Evolutionary conservation across 2,888 invertebrate genomes (phyloP).

Genomic region (Poecilus cupreus): DNA sequence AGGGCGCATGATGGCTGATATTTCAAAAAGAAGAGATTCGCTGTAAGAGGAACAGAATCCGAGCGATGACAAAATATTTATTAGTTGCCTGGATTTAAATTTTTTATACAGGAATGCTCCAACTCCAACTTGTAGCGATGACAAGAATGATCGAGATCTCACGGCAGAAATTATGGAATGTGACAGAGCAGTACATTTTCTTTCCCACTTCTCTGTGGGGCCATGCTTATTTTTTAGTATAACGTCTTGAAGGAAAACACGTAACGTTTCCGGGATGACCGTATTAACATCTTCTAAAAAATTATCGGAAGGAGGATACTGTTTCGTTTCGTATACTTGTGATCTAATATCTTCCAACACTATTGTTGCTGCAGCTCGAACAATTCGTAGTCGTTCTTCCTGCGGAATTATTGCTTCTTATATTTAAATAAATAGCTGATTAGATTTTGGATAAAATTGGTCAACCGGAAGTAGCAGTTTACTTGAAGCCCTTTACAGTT

Average conservation of each 20-base stretch:
- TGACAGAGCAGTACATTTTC: neutral
- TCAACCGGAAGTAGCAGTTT: too few species aligned
- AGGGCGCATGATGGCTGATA: too few species aligned
- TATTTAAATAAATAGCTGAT: too few species aligned
- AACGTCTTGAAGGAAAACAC: neutral
- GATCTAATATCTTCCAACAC: too few species aligned
- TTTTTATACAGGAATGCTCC: neutral
- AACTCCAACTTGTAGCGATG: neutral
- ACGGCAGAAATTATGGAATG: constrained; percentile 3
- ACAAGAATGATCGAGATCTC: neutral
- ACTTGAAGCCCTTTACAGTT: too few species aligned
- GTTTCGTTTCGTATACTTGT: too few species aligned
- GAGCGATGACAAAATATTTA: neutral
- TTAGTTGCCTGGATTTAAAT: neutral
- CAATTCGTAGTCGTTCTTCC: too few species aligned
- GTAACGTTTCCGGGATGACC: neutral
- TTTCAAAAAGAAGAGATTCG: too few species aligned
- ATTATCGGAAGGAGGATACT: neutral
- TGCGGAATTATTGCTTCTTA: too few species aligned
- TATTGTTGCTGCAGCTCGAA: too few species aligned
- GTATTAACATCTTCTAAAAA: neutral
- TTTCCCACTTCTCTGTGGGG: neutral
- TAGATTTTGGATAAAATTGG: too few species aligned
- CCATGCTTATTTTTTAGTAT: neutral
- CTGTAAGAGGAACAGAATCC: neutral